A percentile compares a stretch with the other conserved stretches of the same genome.
phyloP scores from a whole-genome alignment of 2,113 vertebrate genomes.

The Nestor notabilis region DNA sequence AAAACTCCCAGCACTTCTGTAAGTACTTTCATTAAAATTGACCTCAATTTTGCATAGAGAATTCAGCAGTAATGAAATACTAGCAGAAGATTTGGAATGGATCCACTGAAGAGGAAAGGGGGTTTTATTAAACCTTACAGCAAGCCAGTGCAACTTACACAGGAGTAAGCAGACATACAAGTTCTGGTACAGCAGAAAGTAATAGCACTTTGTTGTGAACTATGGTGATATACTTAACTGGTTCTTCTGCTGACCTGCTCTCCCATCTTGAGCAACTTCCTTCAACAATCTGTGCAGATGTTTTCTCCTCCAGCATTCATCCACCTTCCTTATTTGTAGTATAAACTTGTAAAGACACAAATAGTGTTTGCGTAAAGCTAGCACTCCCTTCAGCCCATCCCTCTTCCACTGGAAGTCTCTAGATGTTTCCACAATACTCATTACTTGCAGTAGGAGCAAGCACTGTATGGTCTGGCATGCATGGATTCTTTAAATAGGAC shows the following conservation, averaged over 20 bases:
- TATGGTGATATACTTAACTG: fast-evolving
- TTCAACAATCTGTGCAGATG: neutral
- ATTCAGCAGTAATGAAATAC: neutral
- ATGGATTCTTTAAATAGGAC: neutral
- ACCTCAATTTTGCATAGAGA: neutral
- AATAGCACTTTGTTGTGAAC: neutral
- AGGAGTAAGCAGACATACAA: neutral
- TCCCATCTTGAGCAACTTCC: neutral
- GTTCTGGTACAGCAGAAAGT: neutral
- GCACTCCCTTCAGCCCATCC: neutral
- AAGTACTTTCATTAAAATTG: neutral
- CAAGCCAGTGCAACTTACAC: neutral
- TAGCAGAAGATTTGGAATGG: neutral
- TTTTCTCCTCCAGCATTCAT: neutral
- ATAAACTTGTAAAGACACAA: neutral
- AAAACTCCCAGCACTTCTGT: neutral
- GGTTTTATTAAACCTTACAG: neutral
- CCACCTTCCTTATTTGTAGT: neutral
- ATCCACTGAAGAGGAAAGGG: neutral
- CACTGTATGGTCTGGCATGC: neutral
- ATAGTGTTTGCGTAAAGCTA: neutral
- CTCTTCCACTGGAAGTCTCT: neutral
- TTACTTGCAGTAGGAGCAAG: neutral
- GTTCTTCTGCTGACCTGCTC: neutral
- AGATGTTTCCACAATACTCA: neutral